A percentile compares a stretch with the other conserved stretches of the same genome.
Conservation (phyloP, 2,797 vertebrate genomes). For the Sciurus carolinensis region DNA sequence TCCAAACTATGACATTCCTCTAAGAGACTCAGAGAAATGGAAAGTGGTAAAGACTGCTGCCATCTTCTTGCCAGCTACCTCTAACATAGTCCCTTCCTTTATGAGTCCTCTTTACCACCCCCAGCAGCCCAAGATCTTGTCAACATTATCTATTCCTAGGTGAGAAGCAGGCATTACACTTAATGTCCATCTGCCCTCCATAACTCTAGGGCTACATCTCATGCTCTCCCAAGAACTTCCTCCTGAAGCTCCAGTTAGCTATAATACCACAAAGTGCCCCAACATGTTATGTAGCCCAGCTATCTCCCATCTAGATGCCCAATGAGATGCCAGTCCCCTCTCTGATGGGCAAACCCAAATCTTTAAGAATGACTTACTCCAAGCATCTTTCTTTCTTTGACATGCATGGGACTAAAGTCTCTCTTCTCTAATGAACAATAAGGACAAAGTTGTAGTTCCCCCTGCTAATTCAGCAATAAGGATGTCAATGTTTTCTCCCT, state of each 20-base stretch:
- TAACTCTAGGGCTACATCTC: not conserved
- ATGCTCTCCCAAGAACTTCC: not conserved
- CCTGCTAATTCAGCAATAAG: slow-evolving; percentile 3
- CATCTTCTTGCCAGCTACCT: not conserved
- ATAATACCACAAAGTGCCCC: not conserved
- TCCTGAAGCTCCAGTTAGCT: not conserved
- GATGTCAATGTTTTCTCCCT: not conserved
- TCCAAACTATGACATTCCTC: not conserved
- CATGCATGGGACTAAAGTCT: not conserved
- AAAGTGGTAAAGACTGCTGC: not conserved
- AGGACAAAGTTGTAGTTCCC: not conserved
- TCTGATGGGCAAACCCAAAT: not conserved
- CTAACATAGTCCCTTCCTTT: not conserved
- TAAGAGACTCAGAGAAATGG: not conserved
- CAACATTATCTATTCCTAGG: not conserved
- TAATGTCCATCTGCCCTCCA: not conserved
- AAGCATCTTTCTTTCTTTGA: slow-evolving; percentile 5
- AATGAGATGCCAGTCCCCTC: not conserved
- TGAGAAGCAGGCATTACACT: not conserved
- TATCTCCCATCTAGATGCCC: not conserved
- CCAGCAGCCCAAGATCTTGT: not conserved
- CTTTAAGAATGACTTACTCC: not conserved
- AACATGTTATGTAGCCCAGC: not conserved
- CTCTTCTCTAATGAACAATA: not conserved
- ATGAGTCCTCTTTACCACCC: not conserved